Evolutionary conservation across 2,113 vertebrate genomes (phyloP), one percentile per base, ranked within the genome.

Genomic region (Tyrannus savana): DNA sequence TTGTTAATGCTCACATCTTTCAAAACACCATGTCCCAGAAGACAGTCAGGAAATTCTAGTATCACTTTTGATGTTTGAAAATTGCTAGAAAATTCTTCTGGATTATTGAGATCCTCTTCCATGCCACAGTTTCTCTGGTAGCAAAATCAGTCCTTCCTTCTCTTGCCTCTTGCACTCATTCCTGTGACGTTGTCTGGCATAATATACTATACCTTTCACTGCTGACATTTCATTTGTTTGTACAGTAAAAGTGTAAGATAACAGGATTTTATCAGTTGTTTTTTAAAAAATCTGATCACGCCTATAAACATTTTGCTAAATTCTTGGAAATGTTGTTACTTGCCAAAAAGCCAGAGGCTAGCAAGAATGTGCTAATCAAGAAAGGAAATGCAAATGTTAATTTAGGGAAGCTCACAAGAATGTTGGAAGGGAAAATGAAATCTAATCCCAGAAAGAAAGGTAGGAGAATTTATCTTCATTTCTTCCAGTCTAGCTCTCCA

Each of bases 201-300:
- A 33, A 77, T 8, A n/a, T 12, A 17, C 9, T 8, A 2, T 0
- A 0, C 19, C 27, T 81, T 42, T 31, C 37, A n/a, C 17, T 81
- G 30, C 27, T 91, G 41, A 35, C 52, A 11, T 3, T 71, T 90
- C 35, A 76, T 7, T 2, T 35, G 6, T 59, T 84, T 77, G 19
- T 55, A 50, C 28, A 46, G 19, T 33, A 11, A 22, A 63, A 21
- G 3, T 23, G 10, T 22, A 66, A 8, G 35, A 50, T 23, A 42
- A 35, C 12, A 39, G 21, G 0, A 8, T 12, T 68, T 63, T 35
- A 35, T 41, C 3, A 31, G 7, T 21, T 71, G 22, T 68, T 46
- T 2, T 1, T 31, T 49, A 72, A 42, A 7, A 37, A 69, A 35
- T 75, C 12, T 67, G 7, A 75, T 68, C 39, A 73, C 56, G 7